Evolutionary conservation across 2,113 vertebrate species (phyloP).

Genomic region (Notarius lentiginosus): DNA sequence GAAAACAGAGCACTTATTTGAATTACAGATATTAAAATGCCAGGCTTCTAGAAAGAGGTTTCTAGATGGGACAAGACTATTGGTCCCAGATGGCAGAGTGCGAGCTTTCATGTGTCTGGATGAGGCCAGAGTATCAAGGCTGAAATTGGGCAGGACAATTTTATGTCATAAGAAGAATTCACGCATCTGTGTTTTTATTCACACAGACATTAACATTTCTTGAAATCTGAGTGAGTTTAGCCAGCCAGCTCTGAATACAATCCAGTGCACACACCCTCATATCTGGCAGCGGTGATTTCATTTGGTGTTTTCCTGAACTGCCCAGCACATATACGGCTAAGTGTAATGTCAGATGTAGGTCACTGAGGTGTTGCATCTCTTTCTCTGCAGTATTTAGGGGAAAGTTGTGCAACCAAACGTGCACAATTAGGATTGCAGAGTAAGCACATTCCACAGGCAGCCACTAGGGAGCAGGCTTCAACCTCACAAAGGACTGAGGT

Average conservation of each 20-base stretch:
- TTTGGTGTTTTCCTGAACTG: conserved; percentile 17
- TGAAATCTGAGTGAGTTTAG: conserved; percentile 3
- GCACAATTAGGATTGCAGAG: background rate
- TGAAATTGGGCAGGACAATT: conserved; percentile 31
- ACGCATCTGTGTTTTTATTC: conserved; percentile 34
- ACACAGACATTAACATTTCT: conserved; percentile 17
- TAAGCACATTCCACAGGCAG: conserved; percentile 12
- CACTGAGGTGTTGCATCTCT: background rate
- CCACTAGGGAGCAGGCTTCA: conserved; percentile 38
- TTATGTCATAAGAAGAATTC: conserved; percentile 32
- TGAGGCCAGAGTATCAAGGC: conserved; percentile 46
- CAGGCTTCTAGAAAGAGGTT: conserved; percentile 59
- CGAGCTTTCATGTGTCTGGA: conserved; percentile 66
- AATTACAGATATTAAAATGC: conserved; percentile 80
- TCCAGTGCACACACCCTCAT: background rate
- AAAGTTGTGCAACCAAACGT: background rate
- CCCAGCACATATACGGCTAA: conserved; percentile 27
- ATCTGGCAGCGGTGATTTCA: conserved; percentile 27
- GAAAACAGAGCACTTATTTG: conserved; percentile 74
- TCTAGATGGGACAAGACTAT: conserved; percentile 70
- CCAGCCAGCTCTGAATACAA: conserved; percentile 18
- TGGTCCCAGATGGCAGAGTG: conserved; percentile 75
- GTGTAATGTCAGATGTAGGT: conserved; percentile 15
- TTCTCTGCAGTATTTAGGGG: background rate
- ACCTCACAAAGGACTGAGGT: background rate